Conservation (phyloP, 2,888 invertebrate genomes). For the Parnassius glacialis region DNA sequence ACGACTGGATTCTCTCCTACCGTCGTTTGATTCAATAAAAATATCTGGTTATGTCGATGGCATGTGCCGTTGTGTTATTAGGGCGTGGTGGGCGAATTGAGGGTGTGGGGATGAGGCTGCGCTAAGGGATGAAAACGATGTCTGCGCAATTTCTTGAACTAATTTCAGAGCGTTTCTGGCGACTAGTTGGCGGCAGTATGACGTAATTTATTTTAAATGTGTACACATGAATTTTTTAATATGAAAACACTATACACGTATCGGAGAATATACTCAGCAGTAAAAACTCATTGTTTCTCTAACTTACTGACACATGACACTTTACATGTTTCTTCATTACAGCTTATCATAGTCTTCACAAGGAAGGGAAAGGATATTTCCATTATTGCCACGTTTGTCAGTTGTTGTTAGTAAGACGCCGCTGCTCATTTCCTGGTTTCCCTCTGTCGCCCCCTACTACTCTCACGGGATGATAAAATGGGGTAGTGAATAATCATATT, state of each 20-base stretch:
- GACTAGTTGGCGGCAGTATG: slow-evolving; percentile 47
- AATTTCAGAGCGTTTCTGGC: slow-evolving; percentile 42
- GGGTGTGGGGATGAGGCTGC: slow-evolving; percentile 41
- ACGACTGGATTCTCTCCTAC: slow-evolving; percentile 12
- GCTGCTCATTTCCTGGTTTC: too few relatives aligned
- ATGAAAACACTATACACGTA: not conserved
- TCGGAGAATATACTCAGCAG: not conserved
- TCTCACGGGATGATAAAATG: too few relatives aligned
- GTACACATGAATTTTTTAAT: not conserved
- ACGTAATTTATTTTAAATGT: slow-evolving; percentile 36
- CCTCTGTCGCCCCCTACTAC: too few relatives aligned
- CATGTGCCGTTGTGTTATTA: slow-evolving; percentile 35
- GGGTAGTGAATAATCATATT: too few relatives aligned
- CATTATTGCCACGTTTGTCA: too few relatives aligned
- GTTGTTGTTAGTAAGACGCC: too few relatives aligned
- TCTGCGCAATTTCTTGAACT: slow-evolving; percentile 46
- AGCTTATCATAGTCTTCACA: too few relatives aligned
- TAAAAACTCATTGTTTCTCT: not conserved
- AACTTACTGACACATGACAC: not conserved
- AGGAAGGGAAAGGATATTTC: too few relatives aligned
- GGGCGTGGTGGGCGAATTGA: slow-evolving; percentile 37
- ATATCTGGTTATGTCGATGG: slow-evolving; percentile 20
- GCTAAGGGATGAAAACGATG: slow-evolving; percentile 33
- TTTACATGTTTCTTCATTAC: not conserved
- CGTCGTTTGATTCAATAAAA: slow-evolving; percentile 23